Conservation (phyloP, 2,113 vertebrate species). For the Podarcis raffonei region DNA sequence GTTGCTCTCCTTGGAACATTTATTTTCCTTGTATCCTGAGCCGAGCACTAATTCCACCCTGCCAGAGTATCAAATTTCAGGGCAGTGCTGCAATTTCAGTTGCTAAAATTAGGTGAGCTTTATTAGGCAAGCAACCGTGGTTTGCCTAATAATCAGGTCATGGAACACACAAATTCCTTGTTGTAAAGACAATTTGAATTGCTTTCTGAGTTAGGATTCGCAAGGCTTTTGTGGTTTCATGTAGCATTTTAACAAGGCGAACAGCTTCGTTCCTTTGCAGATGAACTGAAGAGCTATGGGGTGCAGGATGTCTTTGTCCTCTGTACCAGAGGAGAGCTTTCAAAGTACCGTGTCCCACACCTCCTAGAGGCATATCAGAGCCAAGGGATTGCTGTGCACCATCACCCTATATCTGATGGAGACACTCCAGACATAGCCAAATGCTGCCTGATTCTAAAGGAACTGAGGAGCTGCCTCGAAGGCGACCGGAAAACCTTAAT, state of each 20-base stretch:
- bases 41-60: background rate
- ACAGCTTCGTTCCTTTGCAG: constrained; percentile 64
- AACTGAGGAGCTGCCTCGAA: constrained; percentile 81
- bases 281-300: constrained; percentile 83
- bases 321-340: constrained; percentile 88
- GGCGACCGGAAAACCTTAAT: constrained; percentile 82
- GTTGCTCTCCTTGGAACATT: background rate
- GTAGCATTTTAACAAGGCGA: background rate
- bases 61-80: background rate
- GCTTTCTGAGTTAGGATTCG: background rate
- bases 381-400: constrained; percentile 80
- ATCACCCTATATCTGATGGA: constrained; percentile 85
- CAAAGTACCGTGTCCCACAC: constrained; percentile 86
- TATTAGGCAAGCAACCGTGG: background rate
- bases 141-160: background rate
- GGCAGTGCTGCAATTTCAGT: background rate
- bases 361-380: constrained; percentile 83
- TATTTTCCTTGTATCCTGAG: background rate
- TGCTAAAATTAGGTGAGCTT: background rate
- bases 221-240: background rate
- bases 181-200: background rate
- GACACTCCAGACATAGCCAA: constrained; percentile 79
- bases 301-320: constrained; percentile 90
- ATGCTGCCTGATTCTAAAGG: constrained; percentile 84
- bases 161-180: background rate